Percentiles rank a stretch among this genome's conserved stretches.
These are phyloP conservation scores for Drosophila barbarae DNA, from an alignment of 2,888 invertebrate species.

Conservation along the genomic window DNA sequence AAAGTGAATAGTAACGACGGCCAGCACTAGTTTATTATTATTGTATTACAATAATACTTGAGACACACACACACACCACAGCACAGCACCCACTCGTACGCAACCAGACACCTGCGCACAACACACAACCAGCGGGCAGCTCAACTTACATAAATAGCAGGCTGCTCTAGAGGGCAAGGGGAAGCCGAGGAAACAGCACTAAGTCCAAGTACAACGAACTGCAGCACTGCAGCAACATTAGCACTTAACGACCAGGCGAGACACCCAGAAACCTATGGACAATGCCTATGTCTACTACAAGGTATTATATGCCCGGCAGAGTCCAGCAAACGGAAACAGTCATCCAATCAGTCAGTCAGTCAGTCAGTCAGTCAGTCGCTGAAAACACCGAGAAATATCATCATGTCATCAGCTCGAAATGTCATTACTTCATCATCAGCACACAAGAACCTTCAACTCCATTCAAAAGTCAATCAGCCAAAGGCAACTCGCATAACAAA, in stretches of 20 bases:
- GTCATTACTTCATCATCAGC: constrained; percentile 39
- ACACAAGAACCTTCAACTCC: constrained; percentile 36
- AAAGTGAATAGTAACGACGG: constrained; percentile 59
- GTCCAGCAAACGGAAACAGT: constrained; percentile 28
- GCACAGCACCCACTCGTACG: background rate
- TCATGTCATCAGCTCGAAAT: constrained; percentile 31
- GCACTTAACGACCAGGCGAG: constrained; percentile 65
- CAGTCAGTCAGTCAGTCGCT: background rate
- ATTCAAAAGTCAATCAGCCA: constrained; percentile 42
- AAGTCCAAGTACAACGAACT: constrained; percentile 65
- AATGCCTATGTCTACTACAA: constrained; percentile 80
- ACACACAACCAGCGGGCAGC: constrained; percentile 38
- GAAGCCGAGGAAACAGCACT: constrained; percentile 15
- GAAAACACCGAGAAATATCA: constrained; percentile 25
- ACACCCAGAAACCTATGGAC: constrained; percentile 78
- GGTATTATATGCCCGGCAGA: constrained; percentile 70
- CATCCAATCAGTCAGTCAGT: constrained; percentile 29
- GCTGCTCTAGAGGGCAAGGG: background rate
- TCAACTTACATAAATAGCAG: constrained; percentile 71
- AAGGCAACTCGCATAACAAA: constrained; percentile 41
- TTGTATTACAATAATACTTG: constrained; percentile 54
- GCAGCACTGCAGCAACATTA: constrained; percentile 52
- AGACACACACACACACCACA: constrained; percentile 5
- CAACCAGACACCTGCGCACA: constrained; percentile 51
- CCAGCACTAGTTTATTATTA: constrained; percentile 68